A percentile compares a stretch with the other conserved stretches of the same genome.
phyloP scores from a whole-genome alignment of 2,888 invertebrate species.

The Tinea trinotella region DNA sequence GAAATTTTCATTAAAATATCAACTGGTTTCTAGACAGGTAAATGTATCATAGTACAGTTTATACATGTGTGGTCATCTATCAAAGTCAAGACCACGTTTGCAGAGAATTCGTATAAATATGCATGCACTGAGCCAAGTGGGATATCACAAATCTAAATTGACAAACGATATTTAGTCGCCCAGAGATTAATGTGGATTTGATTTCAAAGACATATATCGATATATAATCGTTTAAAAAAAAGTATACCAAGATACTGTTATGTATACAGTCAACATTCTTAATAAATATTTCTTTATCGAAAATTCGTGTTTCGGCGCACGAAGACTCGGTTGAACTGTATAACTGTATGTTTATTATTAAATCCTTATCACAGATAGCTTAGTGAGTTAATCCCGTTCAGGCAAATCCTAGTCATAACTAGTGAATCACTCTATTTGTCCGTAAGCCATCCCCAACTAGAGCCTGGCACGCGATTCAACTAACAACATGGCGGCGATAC shows the following conservation, averaged over 20 bases:
- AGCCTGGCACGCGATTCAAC: conserved; percentile 4
- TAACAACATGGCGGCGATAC: background rate
- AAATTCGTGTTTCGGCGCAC: too few species aligned
- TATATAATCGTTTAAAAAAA: too few species aligned
- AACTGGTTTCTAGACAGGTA: conserved; percentile 2
- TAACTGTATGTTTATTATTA: background rate
- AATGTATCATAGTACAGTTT: background rate
- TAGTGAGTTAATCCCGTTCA: background rate
- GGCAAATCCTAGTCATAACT: conserved; percentile 1
- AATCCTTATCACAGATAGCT: background rate
- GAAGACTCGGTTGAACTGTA: too few species aligned
- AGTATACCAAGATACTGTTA: too few species aligned
- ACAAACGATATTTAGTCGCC: background rate
- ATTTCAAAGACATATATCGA: too few species aligned
- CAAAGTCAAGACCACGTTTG: conserved; percentile 8
- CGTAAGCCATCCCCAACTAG: background rate
- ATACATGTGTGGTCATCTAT: conserved; percentile 7
- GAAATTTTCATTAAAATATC: conserved; percentile 11
- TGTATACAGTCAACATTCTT: too few species aligned
- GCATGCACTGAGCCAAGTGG: background rate
- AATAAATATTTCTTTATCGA: too few species aligned
- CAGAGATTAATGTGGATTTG: too few species aligned
- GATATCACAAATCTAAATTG: background rate
- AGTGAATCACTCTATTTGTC: conserved; percentile 1
- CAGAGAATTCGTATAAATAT: background rate